A percentile compares a stretch with the other conserved stretches of the same genome.
phyloP scores from a whole-genome alignment of 2,888 invertebrate species.

The Stenoptilia bipunctidactyla region DNA sequence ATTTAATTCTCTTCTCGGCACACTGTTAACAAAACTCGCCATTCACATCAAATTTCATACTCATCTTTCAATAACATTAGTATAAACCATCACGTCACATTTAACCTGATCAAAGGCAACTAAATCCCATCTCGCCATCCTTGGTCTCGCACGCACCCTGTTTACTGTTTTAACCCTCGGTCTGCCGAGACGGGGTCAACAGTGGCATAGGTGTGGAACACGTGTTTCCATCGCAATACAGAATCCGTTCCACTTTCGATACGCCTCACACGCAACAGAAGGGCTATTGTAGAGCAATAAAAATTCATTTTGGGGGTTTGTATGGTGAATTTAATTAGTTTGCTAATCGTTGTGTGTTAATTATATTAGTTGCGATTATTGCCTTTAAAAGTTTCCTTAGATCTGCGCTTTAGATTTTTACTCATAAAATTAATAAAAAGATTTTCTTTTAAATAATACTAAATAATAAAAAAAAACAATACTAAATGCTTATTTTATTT shows the following conservation, averaged over 20 bases:
- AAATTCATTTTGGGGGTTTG: slow-evolving; percentile 22
- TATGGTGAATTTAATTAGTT: not conserved
- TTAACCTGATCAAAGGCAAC: too few species aligned
- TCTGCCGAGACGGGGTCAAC: slow-evolving; percentile 30
- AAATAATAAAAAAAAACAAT: too few species aligned
- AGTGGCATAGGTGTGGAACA: slow-evolving; percentile 52
- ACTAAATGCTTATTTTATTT: too few species aligned
- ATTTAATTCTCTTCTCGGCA: too few species aligned
- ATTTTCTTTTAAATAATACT: too few species aligned
- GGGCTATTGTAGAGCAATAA: slow-evolving; percentile 29
- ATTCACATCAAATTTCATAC: slow-evolving; percentile 12
- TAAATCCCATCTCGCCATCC: slow-evolving; percentile 1
- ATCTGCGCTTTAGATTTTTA: too few species aligned
- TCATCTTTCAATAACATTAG: too few species aligned
- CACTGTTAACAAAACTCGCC: too few species aligned
- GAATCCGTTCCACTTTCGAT: slow-evolving; percentile 41
- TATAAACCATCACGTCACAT: too few species aligned
- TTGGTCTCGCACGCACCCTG: not conserved
- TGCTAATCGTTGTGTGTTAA: not conserved
- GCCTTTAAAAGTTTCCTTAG: too few species aligned
- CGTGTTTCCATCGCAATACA: slow-evolving; percentile 53
- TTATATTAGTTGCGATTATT: too few species aligned
- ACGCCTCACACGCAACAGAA: slow-evolving; percentile 45
- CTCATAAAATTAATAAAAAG: too few species aligned
- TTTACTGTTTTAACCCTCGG: slow-evolving; percentile 12